Evolutionary conservation across 1,140 invertebrate species (phyloP).

Genomic region (Drosophila subobscura): DNA sequence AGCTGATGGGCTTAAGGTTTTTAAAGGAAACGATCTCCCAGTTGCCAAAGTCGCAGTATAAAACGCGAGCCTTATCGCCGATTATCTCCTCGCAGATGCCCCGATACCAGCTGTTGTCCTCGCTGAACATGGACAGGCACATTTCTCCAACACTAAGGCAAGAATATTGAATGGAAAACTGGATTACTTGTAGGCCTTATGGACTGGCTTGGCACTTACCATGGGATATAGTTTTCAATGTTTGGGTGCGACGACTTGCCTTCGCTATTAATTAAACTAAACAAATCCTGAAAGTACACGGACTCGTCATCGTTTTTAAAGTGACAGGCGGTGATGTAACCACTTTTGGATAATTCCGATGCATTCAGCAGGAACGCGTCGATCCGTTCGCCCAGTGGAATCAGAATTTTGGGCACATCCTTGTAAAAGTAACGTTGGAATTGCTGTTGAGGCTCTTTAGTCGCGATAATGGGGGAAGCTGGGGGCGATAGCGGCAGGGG

Average conservation of each 20-base stretch:
- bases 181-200: not conserved
- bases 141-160: constrained; percentile 53
- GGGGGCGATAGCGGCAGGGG: constrained; percentile 50
- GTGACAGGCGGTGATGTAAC: constrained; percentile 41
- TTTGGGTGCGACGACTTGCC: not conserved
- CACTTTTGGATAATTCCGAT: constrained; percentile 8
- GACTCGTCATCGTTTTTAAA: constrained; percentile 18
- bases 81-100: constrained; percentile 37
- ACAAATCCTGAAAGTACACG: constrained; percentile 12
- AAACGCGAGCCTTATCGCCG: constrained; percentile 21
- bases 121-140: constrained; percentile 39
- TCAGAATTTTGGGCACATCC: constrained; percentile 14
- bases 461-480: constrained; percentile 4
- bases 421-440: constrained; percentile 36
- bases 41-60: constrained; percentile 59
- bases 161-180: not conserved
- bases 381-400: constrained; percentile 28
- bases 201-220: constrained; percentile 23
- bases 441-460: not conserved
- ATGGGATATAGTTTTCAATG: constrained; percentile 31
- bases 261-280: constrained; percentile 16
- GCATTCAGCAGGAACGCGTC: constrained; percentile 17
- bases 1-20: constrained; percentile 43
- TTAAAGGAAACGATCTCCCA: constrained; percentile 26
- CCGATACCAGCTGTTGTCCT: constrained; percentile 59